Conservation (phyloP, 2,113 vertebrate genomes). For the Mesoclemmys tuberculata region DNA sequence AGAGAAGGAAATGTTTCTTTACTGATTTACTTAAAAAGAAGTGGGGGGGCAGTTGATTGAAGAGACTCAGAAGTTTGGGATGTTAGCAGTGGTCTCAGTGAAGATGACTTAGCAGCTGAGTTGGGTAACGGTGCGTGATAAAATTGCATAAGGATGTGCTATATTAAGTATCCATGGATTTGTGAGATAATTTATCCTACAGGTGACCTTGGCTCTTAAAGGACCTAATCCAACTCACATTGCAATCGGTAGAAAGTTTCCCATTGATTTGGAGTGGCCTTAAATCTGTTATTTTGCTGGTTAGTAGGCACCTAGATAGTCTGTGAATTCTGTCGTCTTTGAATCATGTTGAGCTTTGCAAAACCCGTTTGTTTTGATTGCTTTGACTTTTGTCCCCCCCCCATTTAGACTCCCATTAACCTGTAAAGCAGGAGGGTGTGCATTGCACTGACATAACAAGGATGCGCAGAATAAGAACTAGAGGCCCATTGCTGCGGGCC, state of each 20-base stretch:
- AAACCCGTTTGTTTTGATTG: not conserved
- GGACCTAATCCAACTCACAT: not conserved
- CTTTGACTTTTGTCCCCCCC: not conserved
- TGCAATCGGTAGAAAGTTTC: not conserved
- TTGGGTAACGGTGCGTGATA: not conserved
- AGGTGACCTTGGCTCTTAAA: not conserved
- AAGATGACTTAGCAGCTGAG: not conserved
- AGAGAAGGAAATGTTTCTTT: not conserved
- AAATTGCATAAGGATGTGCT: not conserved
- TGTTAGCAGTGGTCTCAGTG: not conserved
- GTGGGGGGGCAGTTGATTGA: not conserved
- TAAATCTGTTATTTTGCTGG: not conserved
- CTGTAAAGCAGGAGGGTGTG: not conserved
- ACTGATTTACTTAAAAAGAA: not conserved
- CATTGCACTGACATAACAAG: not conserved
- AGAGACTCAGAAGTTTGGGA: not conserved
- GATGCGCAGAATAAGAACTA: not conserved
- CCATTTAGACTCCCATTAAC: not conserved
- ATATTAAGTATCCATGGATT: not conserved
- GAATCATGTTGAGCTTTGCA: not conserved
- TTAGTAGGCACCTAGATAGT: not conserved
- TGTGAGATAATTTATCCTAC: not conserved
- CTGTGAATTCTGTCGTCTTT: not conserved
- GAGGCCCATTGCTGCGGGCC: not conserved
- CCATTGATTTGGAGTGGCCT: not conserved